Conservation (phyloP, 2,113 vertebrate species). For the Ptyas mucosa region DNA sequence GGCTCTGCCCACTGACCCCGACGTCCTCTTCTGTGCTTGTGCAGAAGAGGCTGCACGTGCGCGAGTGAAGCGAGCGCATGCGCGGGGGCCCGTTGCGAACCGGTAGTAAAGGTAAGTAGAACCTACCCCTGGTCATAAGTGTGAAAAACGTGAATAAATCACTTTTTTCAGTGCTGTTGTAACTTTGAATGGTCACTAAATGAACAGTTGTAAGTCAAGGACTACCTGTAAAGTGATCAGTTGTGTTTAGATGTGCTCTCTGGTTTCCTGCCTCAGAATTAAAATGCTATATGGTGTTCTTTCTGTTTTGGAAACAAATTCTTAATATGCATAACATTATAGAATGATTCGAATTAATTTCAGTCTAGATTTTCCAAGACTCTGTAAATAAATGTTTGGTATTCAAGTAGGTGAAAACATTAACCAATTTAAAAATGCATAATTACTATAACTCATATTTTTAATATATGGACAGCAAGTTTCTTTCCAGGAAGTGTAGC, state of each 20-base stretch:
- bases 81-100: too few relatives aligned
- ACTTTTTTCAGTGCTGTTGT: too few relatives aligned
- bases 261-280: not conserved
- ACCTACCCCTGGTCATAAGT: too few relatives aligned
- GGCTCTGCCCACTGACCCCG: too few relatives aligned
- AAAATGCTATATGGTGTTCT: not conserved
- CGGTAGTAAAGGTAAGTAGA: too few relatives aligned
- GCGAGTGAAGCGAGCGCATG: too few relatives aligned
- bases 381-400: not conserved
- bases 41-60: too few relatives aligned
- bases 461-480: not conserved
- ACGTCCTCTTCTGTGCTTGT: too few relatives aligned
- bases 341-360: not conserved
- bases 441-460: conserved; percentile 15
- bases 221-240: too few relatives aligned
- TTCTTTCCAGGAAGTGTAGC: not conserved
- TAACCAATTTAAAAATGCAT: conserved; percentile 2
- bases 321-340: not conserved
- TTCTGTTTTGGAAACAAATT: not conserved
- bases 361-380: not conserved
- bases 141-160: too few relatives aligned
- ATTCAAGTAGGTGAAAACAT: conserved; percentile 17
- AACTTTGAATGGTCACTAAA: too few relatives aligned
- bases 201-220: too few relatives aligned
- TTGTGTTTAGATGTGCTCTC: not conserved